A percentile compares a stretch with the other conserved stretches of the same genome.
Evolutionary conservation across 2,113 vertebrate genomes (phyloP).

Genomic region (Phylloscopus trochilus): DNA sequence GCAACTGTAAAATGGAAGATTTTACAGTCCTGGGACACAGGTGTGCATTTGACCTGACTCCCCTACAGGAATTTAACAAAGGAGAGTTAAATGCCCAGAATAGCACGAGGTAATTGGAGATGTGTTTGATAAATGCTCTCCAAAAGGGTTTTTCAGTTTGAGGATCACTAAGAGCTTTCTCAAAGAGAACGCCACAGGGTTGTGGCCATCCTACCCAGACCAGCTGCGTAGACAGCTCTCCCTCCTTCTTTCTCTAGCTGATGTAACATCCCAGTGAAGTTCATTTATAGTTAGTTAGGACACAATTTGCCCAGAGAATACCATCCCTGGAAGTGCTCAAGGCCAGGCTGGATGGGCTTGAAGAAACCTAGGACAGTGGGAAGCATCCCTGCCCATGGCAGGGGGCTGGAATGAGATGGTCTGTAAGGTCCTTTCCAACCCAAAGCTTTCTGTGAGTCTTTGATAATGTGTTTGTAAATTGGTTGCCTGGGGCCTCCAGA

Average conservation of each 20-base stretch:
- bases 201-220: not conserved
- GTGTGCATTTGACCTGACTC: not conserved
- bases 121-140: not conserved
- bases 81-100: not conserved
- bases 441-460: not conserved
- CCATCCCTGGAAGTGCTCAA: not conserved
- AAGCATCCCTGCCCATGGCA: not conserved
- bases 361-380: not conserved
- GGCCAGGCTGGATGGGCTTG: not conserved
- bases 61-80: not conserved
- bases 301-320: not conserved
- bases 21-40: not conserved
- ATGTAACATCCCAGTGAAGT: not conserved
- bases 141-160: not conserved
- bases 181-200: accelerated
- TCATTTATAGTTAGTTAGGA: not conserved
- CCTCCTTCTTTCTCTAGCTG: not conserved
- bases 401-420: not conserved
- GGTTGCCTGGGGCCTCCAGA: not conserved
- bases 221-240: not conserved
- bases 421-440: not conserved
- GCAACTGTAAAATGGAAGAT: not conserved
- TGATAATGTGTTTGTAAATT: not conserved
- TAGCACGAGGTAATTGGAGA: not conserved
- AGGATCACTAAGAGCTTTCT: not conserved